Percentiles rank a stretch among this genome's conserved stretches.
These are phyloP conservation scores for Scaptomyza flava DNA, from an alignment of 2,888 invertebrate species.

Conservation along the genomic window DNA sequence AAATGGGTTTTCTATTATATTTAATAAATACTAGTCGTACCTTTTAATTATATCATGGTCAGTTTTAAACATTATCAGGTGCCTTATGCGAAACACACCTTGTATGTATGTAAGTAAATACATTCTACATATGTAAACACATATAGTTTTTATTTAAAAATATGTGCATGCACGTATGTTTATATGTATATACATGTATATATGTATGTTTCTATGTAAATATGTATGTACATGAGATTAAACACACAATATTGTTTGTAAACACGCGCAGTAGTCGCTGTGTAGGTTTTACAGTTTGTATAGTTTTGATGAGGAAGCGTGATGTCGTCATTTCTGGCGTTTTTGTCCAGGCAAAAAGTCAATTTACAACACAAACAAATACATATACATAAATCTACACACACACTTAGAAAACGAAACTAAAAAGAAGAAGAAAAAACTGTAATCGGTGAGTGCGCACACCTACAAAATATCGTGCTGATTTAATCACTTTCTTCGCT, in stretches of 20 bases:
- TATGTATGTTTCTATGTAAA: conserved; percentile 8
- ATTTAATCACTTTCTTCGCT: conserved; percentile 78
- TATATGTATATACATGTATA: background rate
- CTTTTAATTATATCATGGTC: background rate
- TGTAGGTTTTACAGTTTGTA: conserved; percentile 65
- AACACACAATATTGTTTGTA: conserved; percentile 72
- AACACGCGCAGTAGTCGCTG: conserved; percentile 71
- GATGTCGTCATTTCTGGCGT: conserved; percentile 75
- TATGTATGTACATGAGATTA: conserved; percentile 40
- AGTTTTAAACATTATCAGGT: conserved; percentile 14
- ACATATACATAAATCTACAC: conserved; percentile 18
- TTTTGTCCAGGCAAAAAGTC: conserved; percentile 75
- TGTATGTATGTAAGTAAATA: conserved; percentile 14
- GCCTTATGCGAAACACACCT: conserved; percentile 62
- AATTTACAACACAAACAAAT: conserved; percentile 60
- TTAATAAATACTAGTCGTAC: background rate
- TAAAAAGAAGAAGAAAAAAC: conserved; percentile 22
- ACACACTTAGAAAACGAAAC: conserved; percentile 14
- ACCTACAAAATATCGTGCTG: conserved; percentile 81
- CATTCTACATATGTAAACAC: background rate
- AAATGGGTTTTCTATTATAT: background rate
- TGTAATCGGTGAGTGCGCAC: conserved; percentile 77
- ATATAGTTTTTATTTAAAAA: conserved; percentile 1
- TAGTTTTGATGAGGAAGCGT: conserved; percentile 61
- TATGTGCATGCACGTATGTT: no score